Conservation (phyloP, 1,140 invertebrate genomes). For the Oncopeltus fasciatus region DNA sequence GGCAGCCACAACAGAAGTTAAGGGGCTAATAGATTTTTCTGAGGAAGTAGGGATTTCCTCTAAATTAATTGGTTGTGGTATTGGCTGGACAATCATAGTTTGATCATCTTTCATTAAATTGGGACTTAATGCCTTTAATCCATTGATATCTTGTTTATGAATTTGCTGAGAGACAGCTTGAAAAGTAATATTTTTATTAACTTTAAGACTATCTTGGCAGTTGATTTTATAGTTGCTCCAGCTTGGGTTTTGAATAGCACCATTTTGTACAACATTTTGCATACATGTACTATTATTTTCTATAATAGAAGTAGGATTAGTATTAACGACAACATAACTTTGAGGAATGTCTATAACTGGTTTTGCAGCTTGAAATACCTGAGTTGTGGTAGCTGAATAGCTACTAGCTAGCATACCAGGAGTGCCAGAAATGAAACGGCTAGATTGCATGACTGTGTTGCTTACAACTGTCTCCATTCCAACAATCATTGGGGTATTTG, state of each 20-base stretch:
- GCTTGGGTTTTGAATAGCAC: slow-evolving; percentile 14
- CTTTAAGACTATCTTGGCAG: slow-evolving; percentile 14
- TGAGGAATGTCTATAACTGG: slow-evolving; percentile 46
- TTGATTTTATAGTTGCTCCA: slow-evolving; percentile 21
- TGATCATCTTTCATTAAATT: slow-evolving; percentile 15
- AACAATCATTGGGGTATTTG: slow-evolving; percentile 60
- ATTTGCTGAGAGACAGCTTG: slow-evolving; percentile 16
- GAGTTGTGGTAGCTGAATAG: slow-evolving; percentile 63
- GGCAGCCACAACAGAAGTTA: neutral
- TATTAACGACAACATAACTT: slow-evolving; percentile 50
- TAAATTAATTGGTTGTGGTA: neutral
- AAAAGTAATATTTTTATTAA: slow-evolving; percentile 18
- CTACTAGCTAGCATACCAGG: slow-evolving; percentile 60
- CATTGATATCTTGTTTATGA: slow-evolving; percentile 17
- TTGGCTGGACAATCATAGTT: neutral
- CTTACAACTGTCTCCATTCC: slow-evolving; percentile 69
- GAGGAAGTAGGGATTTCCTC: neutral
- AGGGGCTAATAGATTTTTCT: neutral
- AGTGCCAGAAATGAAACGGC: slow-evolving; percentile 59
- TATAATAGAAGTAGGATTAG: slow-evolving; percentile 22
- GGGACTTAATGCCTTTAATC: slow-evolving; percentile 13
- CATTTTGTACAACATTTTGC: slow-evolving; percentile 13
- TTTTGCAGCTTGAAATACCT: slow-evolving; percentile 67
- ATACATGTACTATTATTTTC: slow-evolving; percentile 25
- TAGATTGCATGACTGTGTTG: slow-evolving; percentile 70